These are phyloP conservation scores for Nothocercus nigrocapillus DNA, from an alignment of 2,113 vertebrate genomes.

Conservation along the genomic window DNA sequence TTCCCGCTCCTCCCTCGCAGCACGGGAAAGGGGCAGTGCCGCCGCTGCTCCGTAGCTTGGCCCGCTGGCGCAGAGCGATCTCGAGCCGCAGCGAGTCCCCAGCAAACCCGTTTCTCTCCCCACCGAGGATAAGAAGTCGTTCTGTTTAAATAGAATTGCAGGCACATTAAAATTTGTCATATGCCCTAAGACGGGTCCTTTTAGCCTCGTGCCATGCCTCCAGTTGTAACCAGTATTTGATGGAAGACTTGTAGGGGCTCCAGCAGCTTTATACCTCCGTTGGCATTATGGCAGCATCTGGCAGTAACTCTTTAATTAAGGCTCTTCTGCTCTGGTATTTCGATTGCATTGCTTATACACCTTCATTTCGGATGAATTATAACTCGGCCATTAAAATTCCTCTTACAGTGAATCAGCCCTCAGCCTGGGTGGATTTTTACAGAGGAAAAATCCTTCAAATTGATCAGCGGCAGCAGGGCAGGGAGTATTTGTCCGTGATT, in stretches of 20 bases:
- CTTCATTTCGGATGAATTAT: slow-evolving; percentile 50
- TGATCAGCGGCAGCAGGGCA: slow-evolving; percentile 1
- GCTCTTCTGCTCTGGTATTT: slow-evolving; percentile 46
- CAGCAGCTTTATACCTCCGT: slow-evolving; percentile 55
- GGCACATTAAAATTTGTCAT: slow-evolving; percentile 67
- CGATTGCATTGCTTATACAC: slow-evolving; percentile 36
- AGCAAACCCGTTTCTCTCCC: slow-evolving; percentile 35
- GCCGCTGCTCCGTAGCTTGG: not conserved
- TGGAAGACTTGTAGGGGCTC: slow-evolving; percentile 60
- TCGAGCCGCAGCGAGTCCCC: not conserved
- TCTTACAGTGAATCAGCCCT: slow-evolving; percentile 15
- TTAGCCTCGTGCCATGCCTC: not conserved
- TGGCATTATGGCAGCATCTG: slow-evolving; percentile 56
- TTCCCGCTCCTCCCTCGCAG: slow-evolving; percentile 54
- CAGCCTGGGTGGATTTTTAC: not conserved
- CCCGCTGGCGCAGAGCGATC: slow-evolving; percentile 41
- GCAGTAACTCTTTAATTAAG: slow-evolving; percentile 66
- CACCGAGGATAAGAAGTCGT: not conserved
- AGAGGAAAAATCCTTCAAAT: not conserved
- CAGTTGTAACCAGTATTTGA: slow-evolving; percentile 62
- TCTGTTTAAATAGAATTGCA: slow-evolving; percentile 52
- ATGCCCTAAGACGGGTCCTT: slow-evolving; percentile 42
- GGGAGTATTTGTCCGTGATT: not conserved
- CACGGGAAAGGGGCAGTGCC: not conserved
- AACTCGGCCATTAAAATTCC: slow-evolving; percentile 14